Base-by-base conservation (phyloP, 2,797 vertebrate genomes). In the Gobio occitaniae region DNA sequence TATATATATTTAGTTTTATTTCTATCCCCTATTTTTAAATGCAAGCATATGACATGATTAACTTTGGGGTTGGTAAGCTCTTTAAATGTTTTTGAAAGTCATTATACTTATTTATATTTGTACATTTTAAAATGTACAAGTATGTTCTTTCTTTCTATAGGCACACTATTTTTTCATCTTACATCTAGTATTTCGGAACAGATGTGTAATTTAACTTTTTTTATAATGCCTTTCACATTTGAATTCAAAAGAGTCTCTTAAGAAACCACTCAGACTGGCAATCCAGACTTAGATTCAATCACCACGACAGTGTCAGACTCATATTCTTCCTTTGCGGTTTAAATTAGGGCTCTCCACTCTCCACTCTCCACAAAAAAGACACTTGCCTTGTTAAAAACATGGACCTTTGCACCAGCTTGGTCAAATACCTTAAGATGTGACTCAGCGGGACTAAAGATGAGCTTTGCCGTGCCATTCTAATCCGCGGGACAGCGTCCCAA, bases 401-500 rank as follows among this genome's bases (percentile, higher is more conserved):
- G 71, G 29, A 66, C 59, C 47, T 75, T 74, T 38, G 47, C 32
- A 47, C 48, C 48, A 2, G 63, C 36, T 85, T n/a, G 44, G n/a
- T 59, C 25, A 38, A 29, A 69, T 52, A 65, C 48, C 52, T 83
- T 76, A 47, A 72, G 70, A 78, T 78, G 78, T 50, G 63, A 78
- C 65, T 75, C 63, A n/a, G 47, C 69, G 38, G 56, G 77, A 48
- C 84, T 85, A 69, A 61, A 84, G 3, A 80, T 71, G 83, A 88
- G 80, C 88, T 87, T 87, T 92, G 93, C 92, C 92, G 90, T 88
- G 84, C 89, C 88, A 52, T 66, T 88, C 88, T 95, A 93, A 94
- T 94, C 93, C 90, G 78, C 86, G 87, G 90, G 90, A 90, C 91
- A 61, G 74, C 86, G 85, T 86, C 90, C 91, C 85, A 89, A 88